Conservation (phyloP, 2,888 invertebrate species). For the Ypsolopha sequella region DNA sequence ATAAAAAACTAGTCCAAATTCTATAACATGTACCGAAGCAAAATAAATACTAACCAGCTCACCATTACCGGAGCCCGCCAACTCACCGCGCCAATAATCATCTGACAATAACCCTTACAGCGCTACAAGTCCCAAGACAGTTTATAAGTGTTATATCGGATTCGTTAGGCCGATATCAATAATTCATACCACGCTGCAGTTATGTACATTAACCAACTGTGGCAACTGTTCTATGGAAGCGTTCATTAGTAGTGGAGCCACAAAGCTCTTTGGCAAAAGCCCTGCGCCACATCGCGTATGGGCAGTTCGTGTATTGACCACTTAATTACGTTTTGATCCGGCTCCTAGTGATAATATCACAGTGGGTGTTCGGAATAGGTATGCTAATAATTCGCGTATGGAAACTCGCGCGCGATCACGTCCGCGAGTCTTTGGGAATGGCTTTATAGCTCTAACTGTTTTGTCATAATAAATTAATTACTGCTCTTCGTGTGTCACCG, state of each 20-base stretch:
- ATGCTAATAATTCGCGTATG: constrained; percentile 15
- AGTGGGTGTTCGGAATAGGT: constrained; percentile 66
- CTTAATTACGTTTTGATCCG: constrained; percentile 67
- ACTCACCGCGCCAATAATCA: background rate
- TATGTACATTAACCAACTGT: constrained; percentile 59
- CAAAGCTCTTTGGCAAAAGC: constrained; percentile 66
- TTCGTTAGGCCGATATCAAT: constrained; percentile 56
- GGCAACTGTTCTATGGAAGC: constrained; percentile 65
- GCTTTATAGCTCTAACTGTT: background rate
- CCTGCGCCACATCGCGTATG: constrained; percentile 54
- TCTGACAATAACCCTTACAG: background rate
- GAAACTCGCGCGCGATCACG: background rate
- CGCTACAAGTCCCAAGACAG: constrained; percentile 31
- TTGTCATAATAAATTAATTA: background rate
- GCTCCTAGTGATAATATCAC: constrained; percentile 48
- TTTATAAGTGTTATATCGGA: constrained; percentile 59
- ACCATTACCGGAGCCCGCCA: background rate
- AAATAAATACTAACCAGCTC: background rate
- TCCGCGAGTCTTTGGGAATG: background rate
- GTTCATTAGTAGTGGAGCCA: constrained; percentile 65
- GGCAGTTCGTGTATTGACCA: constrained; percentile 63
- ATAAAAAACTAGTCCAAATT: background rate
- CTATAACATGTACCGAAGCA: background rate
- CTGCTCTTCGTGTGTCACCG: too few species aligned
- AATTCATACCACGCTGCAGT: constrained; percentile 56